phyloP scores from a whole-genome alignment of 2,113 vertebrate species.

The Tinamus guttatus region DNA sequence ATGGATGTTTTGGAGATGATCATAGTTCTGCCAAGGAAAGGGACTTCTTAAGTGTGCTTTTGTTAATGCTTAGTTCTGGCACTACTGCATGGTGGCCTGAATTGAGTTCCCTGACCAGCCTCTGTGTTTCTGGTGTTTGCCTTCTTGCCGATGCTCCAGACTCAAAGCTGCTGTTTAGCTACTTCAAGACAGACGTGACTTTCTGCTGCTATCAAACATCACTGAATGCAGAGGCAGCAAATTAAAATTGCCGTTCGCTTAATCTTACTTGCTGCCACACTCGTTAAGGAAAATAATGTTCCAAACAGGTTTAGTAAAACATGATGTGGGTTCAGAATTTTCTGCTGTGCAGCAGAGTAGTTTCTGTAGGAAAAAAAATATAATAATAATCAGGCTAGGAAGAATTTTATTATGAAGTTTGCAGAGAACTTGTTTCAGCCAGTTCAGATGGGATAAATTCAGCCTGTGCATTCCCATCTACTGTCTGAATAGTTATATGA shows the following conservation, averaged over 20 bases:
- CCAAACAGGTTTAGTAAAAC: background rate
- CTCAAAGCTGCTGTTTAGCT: background rate
- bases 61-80: background rate
- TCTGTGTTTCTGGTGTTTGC: background rate
- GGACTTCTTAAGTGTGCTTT: background rate
- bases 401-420: background rate
- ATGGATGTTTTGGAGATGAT: background rate
- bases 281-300: background rate
- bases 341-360: background rate
- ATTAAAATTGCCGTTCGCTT: background rate
- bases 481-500: background rate
- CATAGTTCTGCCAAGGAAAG: background rate
- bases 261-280: background rate
- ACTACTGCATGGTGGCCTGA: background rate
- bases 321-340: background rate
- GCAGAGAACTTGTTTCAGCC: background rate
- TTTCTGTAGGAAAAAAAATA: background rate
- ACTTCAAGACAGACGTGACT: background rate
- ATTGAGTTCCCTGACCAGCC: background rate
- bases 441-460: background rate
- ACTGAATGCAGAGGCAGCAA: background rate
- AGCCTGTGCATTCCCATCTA: background rate
- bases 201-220: background rate
- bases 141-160: background rate
- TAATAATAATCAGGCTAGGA: rapidly evolving